Base-by-base conservation (phyloP, 2,888 invertebrate species). In the Diaperis boleti region DNA sequence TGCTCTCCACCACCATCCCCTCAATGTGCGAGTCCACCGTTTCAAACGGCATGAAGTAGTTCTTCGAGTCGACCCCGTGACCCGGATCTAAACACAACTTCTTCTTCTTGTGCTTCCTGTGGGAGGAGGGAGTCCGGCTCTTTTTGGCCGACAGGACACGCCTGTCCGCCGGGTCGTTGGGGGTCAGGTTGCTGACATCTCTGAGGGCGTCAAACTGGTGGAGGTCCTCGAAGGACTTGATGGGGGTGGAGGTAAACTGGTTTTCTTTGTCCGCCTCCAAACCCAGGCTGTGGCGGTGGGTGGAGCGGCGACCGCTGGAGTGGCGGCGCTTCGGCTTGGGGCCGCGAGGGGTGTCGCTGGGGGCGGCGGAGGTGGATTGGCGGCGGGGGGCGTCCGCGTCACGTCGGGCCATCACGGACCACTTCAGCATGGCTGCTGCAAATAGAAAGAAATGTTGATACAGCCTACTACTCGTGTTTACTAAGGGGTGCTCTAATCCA, bases 151-250 rank as follows among this genome's bases (percentile, higher is more conserved):
- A 69, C 7, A 67, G 62, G 18, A 66, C 64, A 35, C 69, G 56
- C 18, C 73, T 62, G 57, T 65, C 55, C 1, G 57, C 60, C 7
- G 74, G 76, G 10, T 82, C 79, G 11, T 81, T 86, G 0, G 87
- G 86, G 1, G 87, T 87, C n/a, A 87, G 82, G 71, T 87, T 88
- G 72, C 87, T 87, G 5, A 87, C 85, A 74, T 88, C 87, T 77
- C 86, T 84, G 0, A 87, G 78, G 6, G 83, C 83, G 67, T 85
- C 86, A 18, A 70, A 71, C 31, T 71, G 75, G 44, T 70, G 68
- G 47, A 69, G 64, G 33, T 74, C 74, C 15, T 82, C 74, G 4
- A 72, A 61, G 8, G 78, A 76, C 76, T 86, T 87, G 60, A 85
- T 85, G 15, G 86, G 86, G 1, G 86, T 86, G 67, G 87, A 86